A percentile compares a stretch with the other conserved stretches of the same genome.
Conservation (phyloP, 2,113 vertebrate species). For the Paralichthys olivaceus region DNA sequence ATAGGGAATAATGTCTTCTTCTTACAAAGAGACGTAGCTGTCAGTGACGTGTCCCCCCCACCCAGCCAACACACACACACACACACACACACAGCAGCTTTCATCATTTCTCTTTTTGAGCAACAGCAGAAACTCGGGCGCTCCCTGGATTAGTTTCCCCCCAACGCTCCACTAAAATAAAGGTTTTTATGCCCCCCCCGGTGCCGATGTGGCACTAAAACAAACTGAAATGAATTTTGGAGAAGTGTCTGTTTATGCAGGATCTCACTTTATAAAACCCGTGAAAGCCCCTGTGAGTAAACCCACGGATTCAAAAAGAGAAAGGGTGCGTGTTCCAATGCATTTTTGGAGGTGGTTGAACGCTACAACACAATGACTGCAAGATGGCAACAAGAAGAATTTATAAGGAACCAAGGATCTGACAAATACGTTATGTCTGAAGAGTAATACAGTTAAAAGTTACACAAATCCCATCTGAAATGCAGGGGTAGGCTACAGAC, state of each 20-base stretch:
- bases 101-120: constrained; percentile 54
- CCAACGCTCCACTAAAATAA: constrained; percentile 28
- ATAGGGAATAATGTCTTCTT: constrained; percentile 44
- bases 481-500: no score
- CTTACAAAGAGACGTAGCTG: constrained; percentile 40
- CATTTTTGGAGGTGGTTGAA: background rate
- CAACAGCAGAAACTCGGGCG: constrained; percentile 37
- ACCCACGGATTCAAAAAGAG: constrained; percentile 4
- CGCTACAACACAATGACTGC: background rate
- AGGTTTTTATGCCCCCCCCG: constrained; percentile 28
- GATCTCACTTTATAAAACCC: constrained; percentile 47
- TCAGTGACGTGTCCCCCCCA: constrained; percentile 25
- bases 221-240: constrained; percentile 24
- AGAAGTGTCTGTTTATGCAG: constrained; percentile 49
- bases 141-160: constrained; percentile 31
- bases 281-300: constrained; percentile 37
- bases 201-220: constrained; percentile 4
- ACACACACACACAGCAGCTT: constrained; percentile 27
- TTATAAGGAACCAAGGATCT: background rate
- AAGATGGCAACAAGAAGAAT: background rate
- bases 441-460: background rate
- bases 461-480: background rate
- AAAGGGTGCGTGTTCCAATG: background rate
- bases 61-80: background rate
- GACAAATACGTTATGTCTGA: background rate